These are phyloP conservation scores for Aleiodes testaceus DNA, from an alignment of 2,888 invertebrate species.

Conservation along the genomic window DNA sequence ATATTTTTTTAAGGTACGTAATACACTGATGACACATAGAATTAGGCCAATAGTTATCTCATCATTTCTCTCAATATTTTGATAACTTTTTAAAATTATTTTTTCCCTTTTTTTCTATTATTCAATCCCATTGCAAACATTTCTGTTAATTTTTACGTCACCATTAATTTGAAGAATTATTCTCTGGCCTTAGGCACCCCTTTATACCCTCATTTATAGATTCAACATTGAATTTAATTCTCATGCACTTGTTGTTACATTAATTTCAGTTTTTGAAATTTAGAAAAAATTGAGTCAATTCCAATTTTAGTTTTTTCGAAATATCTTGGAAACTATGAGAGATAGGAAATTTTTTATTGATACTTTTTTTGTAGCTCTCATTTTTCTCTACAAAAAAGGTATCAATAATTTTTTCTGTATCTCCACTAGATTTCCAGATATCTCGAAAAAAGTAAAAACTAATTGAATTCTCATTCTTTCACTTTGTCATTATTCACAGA, in stretches of 20 bases:
- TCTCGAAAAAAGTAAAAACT: neutral
- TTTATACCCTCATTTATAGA: neutral
- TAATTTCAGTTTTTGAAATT: too few relatives aligned
- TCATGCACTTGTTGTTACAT: neutral
- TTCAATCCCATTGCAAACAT: slow-evolving; percentile 26
- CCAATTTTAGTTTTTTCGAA: too few relatives aligned
- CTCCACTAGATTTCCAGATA: neutral
- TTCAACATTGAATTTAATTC: neutral
- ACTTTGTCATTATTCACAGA: slow-evolving; percentile 1
- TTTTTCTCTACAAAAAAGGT: too few relatives aligned
- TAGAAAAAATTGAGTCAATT: too few relatives aligned
- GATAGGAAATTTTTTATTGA: too few relatives aligned
- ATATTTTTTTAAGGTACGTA: slow-evolving; percentile 47
- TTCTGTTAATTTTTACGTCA: slow-evolving; percentile 5
- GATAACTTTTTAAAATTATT: slow-evolving; percentile 25
- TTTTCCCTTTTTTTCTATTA: neutral
- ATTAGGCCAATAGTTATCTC: slow-evolving; percentile 61
- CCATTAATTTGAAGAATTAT: slow-evolving; percentile 2
- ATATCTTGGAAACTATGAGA: too few relatives aligned
- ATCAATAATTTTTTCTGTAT: neutral
- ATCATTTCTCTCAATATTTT: slow-evolving; percentile 8
- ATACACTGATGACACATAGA: slow-evolving; percentile 62
- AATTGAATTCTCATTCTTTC: too few relatives aligned
- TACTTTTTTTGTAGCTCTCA: too few relatives aligned
- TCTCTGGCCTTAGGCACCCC: slow-evolving; percentile 26